Conservation (phyloP, 2,113 vertebrate species). For the Cyprinus carpio region DNA sequence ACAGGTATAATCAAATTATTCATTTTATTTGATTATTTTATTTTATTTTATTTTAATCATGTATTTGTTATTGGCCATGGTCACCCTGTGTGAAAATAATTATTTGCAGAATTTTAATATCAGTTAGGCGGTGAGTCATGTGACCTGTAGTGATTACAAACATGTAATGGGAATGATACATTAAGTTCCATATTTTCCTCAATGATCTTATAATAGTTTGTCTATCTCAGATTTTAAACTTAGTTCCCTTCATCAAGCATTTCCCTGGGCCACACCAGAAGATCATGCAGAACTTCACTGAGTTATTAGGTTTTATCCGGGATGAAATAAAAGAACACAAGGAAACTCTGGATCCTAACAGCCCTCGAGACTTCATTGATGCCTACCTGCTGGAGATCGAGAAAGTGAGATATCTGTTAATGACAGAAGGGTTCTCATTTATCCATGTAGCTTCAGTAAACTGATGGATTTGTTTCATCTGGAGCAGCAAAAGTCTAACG, state of each 20-base stretch:
- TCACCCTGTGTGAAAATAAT: not conserved
- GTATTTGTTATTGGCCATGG: not conserved
- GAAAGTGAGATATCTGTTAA: constrained; percentile 41
- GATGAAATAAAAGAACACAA: constrained; percentile 46
- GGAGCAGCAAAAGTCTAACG: constrained; percentile 61
- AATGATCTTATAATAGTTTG: not conserved
- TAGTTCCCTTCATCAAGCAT: constrained; percentile 50
- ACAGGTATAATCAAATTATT: constrained; percentile 40
- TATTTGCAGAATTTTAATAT: not conserved
- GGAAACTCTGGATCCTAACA: constrained; percentile 50
- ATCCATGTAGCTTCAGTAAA: not conserved
- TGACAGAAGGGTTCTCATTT: not conserved
- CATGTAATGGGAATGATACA: too few species aligned
- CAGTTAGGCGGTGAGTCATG: not conserved
- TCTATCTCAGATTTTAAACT: constrained; percentile 50
- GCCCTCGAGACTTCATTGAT: constrained; percentile 57
- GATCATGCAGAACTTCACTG: constrained; percentile 12
- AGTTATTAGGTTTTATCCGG: constrained; percentile 36
- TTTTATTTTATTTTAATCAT: not conserved
- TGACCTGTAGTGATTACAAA: not conserved
- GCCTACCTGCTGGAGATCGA: constrained; percentile 59
- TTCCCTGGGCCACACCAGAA: constrained; percentile 60
- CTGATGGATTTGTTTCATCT: not conserved
- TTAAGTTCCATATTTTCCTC: not conserved
- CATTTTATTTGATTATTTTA: not conserved